Evolutionary conservation across 1,140 invertebrate genomes (phyloP).

Genomic region (Drosophila aff.): DNA sequence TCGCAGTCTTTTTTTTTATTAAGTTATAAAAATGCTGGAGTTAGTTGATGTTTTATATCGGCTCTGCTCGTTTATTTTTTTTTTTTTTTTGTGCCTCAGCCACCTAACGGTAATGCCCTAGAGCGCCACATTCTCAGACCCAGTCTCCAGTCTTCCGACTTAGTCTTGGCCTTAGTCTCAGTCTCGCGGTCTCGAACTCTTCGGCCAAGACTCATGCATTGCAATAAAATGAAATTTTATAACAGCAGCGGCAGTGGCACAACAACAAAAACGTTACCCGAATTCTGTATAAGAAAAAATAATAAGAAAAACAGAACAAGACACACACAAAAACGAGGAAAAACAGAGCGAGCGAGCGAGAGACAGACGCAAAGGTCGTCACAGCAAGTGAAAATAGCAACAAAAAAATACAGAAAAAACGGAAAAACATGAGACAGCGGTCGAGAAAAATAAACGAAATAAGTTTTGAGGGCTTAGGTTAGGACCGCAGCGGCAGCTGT

Average conservation of each 20-base stretch:
- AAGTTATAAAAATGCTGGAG: slow-evolving; percentile 74
- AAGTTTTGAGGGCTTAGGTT: slow-evolving; percentile 41
- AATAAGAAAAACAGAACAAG: slow-evolving; percentile 19
- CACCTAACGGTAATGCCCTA: slow-evolving; percentile 68
- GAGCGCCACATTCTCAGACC: slow-evolving; percentile 52
- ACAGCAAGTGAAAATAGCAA: slow-evolving; percentile 80
- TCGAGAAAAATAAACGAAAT: slow-evolving; percentile 49
- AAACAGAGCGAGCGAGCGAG: slow-evolving; percentile 21
- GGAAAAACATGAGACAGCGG: slow-evolving; percentile 15
- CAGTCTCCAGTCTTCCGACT: slow-evolving; percentile 10
- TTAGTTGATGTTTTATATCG: slow-evolving; percentile 53
- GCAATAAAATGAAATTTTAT: slow-evolving; percentile 81
- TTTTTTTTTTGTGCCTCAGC: slow-evolving; percentile 40
- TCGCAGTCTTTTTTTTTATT: slow-evolving; percentile 65
- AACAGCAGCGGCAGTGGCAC: slow-evolving; percentile 37
- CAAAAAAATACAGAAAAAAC: slow-evolving; percentile 4
- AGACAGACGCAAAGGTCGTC: slow-evolving; percentile 63
- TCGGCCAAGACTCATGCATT: slow-evolving; percentile 52
- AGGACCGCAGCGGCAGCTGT: slow-evolving; percentile 5
- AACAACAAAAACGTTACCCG: slow-evolving; percentile 52
- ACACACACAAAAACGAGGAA: slow-evolving; percentile 19
- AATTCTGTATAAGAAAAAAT: slow-evolving; percentile 50
- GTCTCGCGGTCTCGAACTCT: slow-evolving; percentile 19
- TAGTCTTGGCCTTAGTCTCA: slow-evolving; percentile 1
- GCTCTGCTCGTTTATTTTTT: slow-evolving; percentile 22